A percentile compares a stretch with the other conserved stretches of the same genome.
phyloP scores from a whole-genome alignment of 2,888 invertebrate species.

The Mamestra brassicae region DNA sequence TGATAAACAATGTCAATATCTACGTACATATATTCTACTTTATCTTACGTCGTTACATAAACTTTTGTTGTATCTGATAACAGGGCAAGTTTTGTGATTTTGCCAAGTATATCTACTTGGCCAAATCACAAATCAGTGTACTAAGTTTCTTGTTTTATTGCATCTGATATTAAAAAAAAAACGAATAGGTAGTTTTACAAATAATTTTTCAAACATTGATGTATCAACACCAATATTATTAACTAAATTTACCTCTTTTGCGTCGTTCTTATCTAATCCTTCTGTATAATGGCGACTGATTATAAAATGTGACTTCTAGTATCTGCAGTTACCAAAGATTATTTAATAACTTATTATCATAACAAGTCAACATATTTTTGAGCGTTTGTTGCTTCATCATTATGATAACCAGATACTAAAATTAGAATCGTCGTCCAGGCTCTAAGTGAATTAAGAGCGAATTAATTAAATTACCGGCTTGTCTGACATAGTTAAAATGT shows the following conservation, averaged over 20 bases:
- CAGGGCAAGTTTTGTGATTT: constrained; percentile 22
- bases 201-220: background rate
- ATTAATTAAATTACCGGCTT: background rate
- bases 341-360: constrained; percentile 6
- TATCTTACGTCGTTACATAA: background rate
- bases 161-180: background rate
- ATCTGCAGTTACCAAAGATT: background rate
- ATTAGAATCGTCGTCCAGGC: background rate
- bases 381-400: constrained; percentile 21
- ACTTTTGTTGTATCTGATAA: constrained; percentile 19
- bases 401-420: constrained; percentile 1
- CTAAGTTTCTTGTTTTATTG: background rate
- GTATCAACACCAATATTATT: background rate
- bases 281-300: background rate
- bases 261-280: background rate
- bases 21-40: background rate
- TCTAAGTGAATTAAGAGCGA: background rate
- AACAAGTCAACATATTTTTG: background rate
- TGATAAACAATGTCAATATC: constrained; percentile 6
- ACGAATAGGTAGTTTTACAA: background rate
- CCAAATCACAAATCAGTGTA: background rate
- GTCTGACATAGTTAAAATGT: background rate
- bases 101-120: background rate
- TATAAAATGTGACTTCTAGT: background rate
- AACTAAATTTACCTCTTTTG: too few species aligned